A percentile compares a stretch with the other conserved stretches of the same genome.
Conservation (phyloP, 2,797 vertebrate genomes). For the Columba guinea region DNA sequence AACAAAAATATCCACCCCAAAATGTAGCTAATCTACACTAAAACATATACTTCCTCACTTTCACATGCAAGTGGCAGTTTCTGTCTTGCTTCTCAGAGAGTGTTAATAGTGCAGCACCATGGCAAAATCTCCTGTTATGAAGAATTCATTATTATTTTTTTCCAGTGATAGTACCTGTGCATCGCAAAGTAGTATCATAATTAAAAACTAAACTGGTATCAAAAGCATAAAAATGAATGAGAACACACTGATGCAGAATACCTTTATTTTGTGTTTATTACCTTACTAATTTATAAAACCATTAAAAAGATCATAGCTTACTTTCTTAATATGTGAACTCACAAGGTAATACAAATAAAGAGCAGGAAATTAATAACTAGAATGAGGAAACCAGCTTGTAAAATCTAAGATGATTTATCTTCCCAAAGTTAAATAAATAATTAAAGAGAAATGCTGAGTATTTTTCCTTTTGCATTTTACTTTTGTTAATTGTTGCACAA, state of each 20-base stretch:
- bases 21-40: background rate
- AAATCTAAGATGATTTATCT: background rate
- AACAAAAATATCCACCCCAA: background rate
- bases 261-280: constrained; percentile 8
- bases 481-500: constrained; percentile 47
- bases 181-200: background rate
- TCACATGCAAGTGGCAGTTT: background rate
- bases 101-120: background rate
- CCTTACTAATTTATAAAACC: background rate
- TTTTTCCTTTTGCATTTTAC: constrained; percentile 34
- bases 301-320: background rate
- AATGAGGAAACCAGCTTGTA: constrained; percentile 2
- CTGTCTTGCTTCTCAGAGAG: background rate
- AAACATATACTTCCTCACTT: background rate
- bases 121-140: background rate
- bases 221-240: background rate
- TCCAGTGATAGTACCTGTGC: background rate
- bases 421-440: constrained; percentile 26
- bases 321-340: background rate
- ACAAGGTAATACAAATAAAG: background rate
- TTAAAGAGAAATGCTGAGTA: background rate
- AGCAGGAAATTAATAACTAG: background rate
- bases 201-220: constrained; percentile 1
- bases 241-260: background rate
- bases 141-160: background rate